A percentile compares a stretch with the other conserved stretches of the same genome.
Conservation (phyloP, 1,140 invertebrate species). For the Drosophila parvula region DNA sequence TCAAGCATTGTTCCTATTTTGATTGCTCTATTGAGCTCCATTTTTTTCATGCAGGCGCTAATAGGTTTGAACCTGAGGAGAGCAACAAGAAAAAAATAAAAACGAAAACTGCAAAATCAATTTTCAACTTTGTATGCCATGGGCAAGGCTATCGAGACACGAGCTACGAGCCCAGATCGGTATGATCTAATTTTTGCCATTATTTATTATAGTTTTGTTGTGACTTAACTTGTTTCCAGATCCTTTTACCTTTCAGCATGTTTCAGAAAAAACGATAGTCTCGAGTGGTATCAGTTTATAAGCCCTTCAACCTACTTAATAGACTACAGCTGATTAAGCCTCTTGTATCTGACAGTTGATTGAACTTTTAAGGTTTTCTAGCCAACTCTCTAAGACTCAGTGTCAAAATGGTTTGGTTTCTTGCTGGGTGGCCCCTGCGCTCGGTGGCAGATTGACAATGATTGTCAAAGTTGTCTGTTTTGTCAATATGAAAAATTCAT, state of each 20-base stretch:
- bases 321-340: conserved; percentile 33
- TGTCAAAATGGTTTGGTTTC: conserved; percentile 29
- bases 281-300: conserved; percentile 28
- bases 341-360: conserved; percentile 45
- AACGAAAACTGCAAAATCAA: conserved; percentile 28
- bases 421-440: conserved; percentile 29
- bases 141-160: conserved; percentile 50
- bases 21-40: conserved; percentile 41
- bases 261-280: conserved; percentile 24
- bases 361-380: conserved; percentile 51
- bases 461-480: conserved; percentile 33
- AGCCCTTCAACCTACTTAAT: conserved; percentile 30
- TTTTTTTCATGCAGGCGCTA: conserved; percentile 49
- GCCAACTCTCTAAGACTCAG: conserved; percentile 29
- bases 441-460: conserved; percentile 44
- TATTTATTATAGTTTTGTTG: conserved; percentile 21
- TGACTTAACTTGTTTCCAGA: conserved; percentile 41
- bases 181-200: conserved; percentile 23
- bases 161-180: conserved; percentile 24
- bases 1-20: conserved; percentile 48
- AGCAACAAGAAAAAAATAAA: conserved; percentile 9
- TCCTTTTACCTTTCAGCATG: conserved; percentile 30
- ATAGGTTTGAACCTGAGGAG: conserved; percentile 47
- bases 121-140: conserved; percentile 44
- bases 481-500: conserved; percentile 1